Conservation (phyloP, 2,113 vertebrate genomes). For the Hemicordylus capensis region DNA sequence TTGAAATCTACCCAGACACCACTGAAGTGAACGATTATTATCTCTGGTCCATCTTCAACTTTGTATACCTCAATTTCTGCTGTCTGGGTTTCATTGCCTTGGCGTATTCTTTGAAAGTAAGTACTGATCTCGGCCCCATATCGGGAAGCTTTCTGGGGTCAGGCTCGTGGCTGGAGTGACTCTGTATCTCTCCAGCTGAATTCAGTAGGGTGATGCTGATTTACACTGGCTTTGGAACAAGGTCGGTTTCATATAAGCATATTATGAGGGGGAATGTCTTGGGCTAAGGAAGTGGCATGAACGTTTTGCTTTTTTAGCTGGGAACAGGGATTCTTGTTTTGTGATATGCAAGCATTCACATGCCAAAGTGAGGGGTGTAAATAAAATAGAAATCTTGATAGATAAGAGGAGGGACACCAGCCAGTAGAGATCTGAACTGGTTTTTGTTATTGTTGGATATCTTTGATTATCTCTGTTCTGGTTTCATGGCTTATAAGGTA, state of each 20-base stretch:
- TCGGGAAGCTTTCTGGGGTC: fast-evolving
- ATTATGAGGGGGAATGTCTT: neutral
- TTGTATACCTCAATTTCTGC: constrained; percentile 88
- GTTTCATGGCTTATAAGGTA: neutral
- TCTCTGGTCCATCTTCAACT: constrained; percentile 88
- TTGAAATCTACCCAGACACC: constrained; percentile 80
- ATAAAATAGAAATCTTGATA: neutral
- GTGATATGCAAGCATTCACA: neutral
- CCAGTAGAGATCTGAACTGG: neutral
- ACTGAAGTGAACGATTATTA: constrained; percentile 83
- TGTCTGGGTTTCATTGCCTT: constrained; percentile 84
- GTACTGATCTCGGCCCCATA: neutral
- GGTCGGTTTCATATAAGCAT: neutral
- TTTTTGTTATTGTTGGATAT: fast-evolving
- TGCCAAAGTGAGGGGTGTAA: fast-evolving
- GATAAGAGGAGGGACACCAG: neutral
- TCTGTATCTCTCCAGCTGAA: neutral
- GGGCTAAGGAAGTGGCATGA: neutral
- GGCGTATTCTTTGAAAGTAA: constrained; percentile 84
- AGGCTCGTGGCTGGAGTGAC: neutral
- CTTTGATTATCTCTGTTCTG: fast-evolving
- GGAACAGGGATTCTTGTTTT: fast-evolving
- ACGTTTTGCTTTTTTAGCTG: neutral
- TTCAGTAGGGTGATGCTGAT: neutral
- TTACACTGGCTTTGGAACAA: fast-evolving